Conservation (phyloP, 2,797 vertebrate genomes). For the Poeciliopsis infans region DNA sequence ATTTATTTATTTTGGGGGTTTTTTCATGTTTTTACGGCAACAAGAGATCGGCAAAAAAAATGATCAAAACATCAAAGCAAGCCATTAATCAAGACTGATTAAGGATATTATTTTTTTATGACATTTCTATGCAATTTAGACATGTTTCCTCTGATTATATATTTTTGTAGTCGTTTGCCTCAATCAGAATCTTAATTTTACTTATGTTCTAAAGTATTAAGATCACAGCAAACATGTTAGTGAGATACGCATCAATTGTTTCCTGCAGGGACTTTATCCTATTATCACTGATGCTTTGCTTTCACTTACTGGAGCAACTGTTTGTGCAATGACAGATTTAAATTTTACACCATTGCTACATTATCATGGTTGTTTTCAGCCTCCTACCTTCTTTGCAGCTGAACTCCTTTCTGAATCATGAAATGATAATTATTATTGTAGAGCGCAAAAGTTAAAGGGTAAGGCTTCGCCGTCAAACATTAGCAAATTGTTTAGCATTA, state of each 20-base stretch:
- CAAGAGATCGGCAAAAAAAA: not conserved
- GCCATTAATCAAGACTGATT: not conserved
- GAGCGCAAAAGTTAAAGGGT: not conserved
- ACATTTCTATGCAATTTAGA: not conserved
- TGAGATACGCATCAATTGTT: constrained; percentile 16
- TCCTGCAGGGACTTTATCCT: not conserved
- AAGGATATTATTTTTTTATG: not conserved
- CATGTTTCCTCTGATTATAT: not conserved
- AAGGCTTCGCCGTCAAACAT: not conserved
- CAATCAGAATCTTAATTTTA: not conserved
- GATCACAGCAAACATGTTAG: not conserved
- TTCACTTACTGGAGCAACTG: constrained; percentile 5
- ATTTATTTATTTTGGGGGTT: too few relatives aligned
- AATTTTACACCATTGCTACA: constrained; percentile 14
- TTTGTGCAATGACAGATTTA: constrained; percentile 20
- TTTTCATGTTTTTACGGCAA: not conserved
- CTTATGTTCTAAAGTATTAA: not conserved
- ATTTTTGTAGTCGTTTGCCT: not conserved
- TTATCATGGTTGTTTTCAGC: not conserved
- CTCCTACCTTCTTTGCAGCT: constrained; percentile 29
- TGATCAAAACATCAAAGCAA: not conserved
- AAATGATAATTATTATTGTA: constrained; percentile 8
- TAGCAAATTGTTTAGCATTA: constrained; percentile 4
- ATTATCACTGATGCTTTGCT: constrained; percentile 19
- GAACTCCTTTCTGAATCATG: not conserved